Base-by-base conservation (phyloP, 1,140 invertebrate genomes). In the Tetraneura akinire region DNA sequence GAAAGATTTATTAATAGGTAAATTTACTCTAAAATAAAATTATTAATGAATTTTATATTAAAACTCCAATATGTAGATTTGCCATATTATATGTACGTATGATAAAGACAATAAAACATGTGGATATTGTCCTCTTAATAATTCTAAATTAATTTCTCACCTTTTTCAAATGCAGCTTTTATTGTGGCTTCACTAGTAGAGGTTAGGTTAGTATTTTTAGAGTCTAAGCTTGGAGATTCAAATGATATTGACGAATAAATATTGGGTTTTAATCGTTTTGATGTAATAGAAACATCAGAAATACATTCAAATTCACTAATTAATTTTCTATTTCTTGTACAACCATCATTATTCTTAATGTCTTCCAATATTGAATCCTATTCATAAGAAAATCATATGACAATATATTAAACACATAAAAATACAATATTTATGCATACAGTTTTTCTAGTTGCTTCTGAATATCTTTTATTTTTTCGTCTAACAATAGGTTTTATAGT, bases 131-230 rank as follows among this genome's bases (percentile, higher is more conserved):
- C n/a, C n/a, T n/a, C n/a, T n/a, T n/a, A n/a, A n/a, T n/a, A n/a
- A 9, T 26, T 18, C 26, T 16, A 6, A 21, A 21, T 37, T 57
- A 47, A 76, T 55, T 32, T 71, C n/a, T 53, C 6, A 82, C 89
- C 89, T 81, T 88, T 87, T 82, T 89, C 88, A 26, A 91, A 84
- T 0, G 91, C 91, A 10, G 87, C 88, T 83, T 90, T 91, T 14
- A 92, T 91, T 18, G 86, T 87, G 3, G 88, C 86, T 80, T 90
- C 88, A 21, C 86, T 88, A 81, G 90, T 90, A 0, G 90, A 91
- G 78, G 89, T 86, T 83, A 88, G 88, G 14, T 88, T 83, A 21
- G n/a, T 51, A 60, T 60, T 81, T 76, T 42, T 10, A 57, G 26
- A 32, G 47, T 60, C 26, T 37, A 62, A 26, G 74, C 49, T 23